phyloP scores from a whole-genome alignment of 2,113 vertebrate genomes.

The Stercorarius parasiticus region DNA sequence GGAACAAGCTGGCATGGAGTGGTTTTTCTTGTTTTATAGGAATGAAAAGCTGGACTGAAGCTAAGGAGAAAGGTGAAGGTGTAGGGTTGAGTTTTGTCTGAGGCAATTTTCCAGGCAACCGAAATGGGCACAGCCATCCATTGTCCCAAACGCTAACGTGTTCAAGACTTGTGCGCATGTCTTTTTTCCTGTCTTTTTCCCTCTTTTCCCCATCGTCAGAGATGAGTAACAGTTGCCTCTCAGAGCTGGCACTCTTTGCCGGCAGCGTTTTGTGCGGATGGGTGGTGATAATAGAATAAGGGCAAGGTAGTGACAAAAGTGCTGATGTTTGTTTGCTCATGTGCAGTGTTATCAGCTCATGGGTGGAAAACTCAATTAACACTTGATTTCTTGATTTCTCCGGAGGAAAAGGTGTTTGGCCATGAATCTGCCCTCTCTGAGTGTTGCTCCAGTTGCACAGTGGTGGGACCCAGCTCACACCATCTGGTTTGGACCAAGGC shows the following conservation, averaged over 20 bases:
- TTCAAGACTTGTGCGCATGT: slow-evolving; percentile 57
- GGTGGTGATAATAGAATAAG: not conserved
- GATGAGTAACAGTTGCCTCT: not conserved
- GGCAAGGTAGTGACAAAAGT: not conserved
- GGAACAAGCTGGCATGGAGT: not conserved
- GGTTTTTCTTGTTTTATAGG: not conserved
- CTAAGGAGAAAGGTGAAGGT: not conserved
- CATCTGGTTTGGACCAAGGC: not conserved
- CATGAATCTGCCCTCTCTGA: not conserved
- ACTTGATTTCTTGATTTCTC: not conserved
- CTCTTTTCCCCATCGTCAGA: not conserved
- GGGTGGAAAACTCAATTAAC: not conserved
- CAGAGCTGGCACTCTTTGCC: not conserved
- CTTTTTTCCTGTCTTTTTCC: not conserved
- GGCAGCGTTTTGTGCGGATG: not conserved
- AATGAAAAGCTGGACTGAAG: not conserved
- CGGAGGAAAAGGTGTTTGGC: not conserved
- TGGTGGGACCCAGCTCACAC: not conserved
- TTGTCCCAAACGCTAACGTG: not conserved
- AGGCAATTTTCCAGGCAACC: not conserved
- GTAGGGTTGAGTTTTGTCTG: not conserved
- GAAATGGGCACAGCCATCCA: not conserved
- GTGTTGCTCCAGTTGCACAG: not conserved
- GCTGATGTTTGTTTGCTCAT: not conserved
- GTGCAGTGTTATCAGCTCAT: not conserved